These are phyloP conservation scores for Rhamnusium bicolor DNA, from an alignment of 2,888 invertebrate species.

Conservation along the genomic window DNA sequence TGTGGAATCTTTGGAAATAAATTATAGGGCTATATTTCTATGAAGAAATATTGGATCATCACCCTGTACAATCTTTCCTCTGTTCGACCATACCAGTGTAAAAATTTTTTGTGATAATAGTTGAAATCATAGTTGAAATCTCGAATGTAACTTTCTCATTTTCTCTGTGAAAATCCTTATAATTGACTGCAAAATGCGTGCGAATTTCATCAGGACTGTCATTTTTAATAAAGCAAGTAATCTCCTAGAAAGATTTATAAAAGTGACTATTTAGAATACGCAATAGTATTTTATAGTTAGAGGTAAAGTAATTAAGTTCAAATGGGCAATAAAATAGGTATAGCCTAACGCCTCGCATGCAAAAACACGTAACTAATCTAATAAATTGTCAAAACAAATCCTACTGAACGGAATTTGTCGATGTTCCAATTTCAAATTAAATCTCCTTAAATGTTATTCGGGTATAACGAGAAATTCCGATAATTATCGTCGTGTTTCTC, in stretches of 20 bases:
- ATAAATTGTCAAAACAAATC: constrained; percentile 30
- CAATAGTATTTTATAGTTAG: constrained; percentile 9
- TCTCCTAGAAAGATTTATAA: not conserved
- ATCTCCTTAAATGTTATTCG: constrained; percentile 22
- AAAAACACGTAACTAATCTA: constrained; percentile 26
- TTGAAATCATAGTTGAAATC: no score
- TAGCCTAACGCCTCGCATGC: constrained; percentile 12
- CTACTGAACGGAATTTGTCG: constrained; percentile 21
- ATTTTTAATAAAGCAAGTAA: not conserved
- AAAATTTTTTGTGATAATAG: no score
- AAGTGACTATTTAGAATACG: not conserved
- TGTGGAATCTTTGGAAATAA: no score
- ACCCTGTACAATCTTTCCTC: no score
- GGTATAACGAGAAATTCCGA: constrained; percentile 17
- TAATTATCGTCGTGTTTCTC: constrained; percentile 22
- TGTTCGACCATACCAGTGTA: no score
- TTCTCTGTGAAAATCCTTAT: not conserved
- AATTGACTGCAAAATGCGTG: not conserved
- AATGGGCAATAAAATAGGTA: constrained; percentile 22
- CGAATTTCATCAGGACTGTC: not conserved
- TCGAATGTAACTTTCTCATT: no score
- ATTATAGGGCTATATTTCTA: no score
- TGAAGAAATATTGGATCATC: no score
- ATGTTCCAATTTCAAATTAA: constrained; percentile 20
- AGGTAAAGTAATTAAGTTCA: constrained; percentile 20